Evolutionary conservation across 2,888 invertebrate genomes (phyloP).

Genomic region (Rhagonycha lutea): DNA sequence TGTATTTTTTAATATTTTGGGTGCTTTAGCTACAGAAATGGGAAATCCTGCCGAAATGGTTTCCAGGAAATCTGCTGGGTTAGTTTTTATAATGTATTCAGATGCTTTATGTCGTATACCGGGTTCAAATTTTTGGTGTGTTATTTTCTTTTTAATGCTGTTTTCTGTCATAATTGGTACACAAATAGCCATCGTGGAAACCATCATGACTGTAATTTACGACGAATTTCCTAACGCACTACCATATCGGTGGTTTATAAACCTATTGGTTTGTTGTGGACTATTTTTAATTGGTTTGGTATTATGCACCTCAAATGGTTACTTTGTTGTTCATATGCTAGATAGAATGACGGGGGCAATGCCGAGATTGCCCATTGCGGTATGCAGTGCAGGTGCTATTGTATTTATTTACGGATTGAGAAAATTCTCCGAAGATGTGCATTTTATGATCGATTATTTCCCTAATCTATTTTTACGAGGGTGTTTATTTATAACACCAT

Average conservation of each 20-base stretch:
- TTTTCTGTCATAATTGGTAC: conserved; percentile 23
- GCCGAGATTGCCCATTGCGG: conserved; percentile 9
- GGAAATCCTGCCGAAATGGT: background rate
- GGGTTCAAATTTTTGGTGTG: conserved; percentile 20
- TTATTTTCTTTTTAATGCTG: conserved; percentile 21
- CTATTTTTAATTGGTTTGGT: conserved; percentile 12
- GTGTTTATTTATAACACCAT: conserved; percentile 1
- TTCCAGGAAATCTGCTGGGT: background rate
- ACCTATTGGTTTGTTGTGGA: conserved; percentile 12
- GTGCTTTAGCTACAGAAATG: conserved; percentile 1
- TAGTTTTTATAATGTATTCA: conserved; percentile 21
- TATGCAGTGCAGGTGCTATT: conserved; percentile 10
- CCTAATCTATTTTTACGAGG: background rate
- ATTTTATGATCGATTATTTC: conserved; percentile 12
- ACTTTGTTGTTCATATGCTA: conserved; percentile 4
- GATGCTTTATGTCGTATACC: conserved; percentile 13
- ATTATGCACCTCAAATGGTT: conserved; percentile 21
- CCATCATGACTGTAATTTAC: conserved; percentile 14
- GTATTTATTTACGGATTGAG: conserved; percentile 14
- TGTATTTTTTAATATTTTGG: conserved; percentile 4
- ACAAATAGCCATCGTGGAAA: conserved; percentile 17
- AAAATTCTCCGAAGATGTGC: conserved; percentile 15
- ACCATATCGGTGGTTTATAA: conserved; percentile 13
- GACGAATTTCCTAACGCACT: conserved; percentile 13
- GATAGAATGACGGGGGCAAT: conserved; percentile 4